Percentiles rank a stretch among this genome's conserved stretches.
Conservation (phyloP, 2,113 vertebrate species). For the Caretta caretta region DNA sequence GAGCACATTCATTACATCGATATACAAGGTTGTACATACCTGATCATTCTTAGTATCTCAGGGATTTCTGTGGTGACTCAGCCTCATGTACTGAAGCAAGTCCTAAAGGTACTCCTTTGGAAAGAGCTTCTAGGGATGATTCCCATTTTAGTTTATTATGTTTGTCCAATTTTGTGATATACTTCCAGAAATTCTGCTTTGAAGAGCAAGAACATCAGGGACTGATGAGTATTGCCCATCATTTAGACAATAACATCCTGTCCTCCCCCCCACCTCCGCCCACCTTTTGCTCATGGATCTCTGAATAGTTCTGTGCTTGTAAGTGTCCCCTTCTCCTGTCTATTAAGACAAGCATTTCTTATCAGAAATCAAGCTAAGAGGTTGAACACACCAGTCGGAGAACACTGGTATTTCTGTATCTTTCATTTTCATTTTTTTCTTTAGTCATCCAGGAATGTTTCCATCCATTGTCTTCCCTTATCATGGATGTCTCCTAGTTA, state of each 20-base stretch:
- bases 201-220: not conserved
- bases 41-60: accelerated
- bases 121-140: not conserved
- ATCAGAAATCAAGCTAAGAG: not conserved
- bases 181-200: accelerated
- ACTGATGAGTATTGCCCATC: not conserved
- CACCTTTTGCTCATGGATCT: not conserved
- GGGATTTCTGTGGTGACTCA: not conserved
- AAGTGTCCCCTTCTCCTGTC: not conserved
- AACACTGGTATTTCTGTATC: not conserved
- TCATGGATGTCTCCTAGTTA: not conserved
- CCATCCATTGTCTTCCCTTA: not conserved
- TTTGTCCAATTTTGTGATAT: not conserved
- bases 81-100: not conserved
- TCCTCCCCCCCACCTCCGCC: not conserved
- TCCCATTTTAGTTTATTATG: not conserved
- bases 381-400: not conserved
- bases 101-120: not conserved
- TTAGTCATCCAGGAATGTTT: not conserved
- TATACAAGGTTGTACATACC: not conserved
- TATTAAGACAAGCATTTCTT: not conserved
- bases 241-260: not conserved
- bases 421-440: not conserved
- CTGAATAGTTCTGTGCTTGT: not conserved
- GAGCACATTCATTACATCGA: not conserved